Percentiles rank a stretch among this genome's conserved stretches.
Conservation (phyloP, 2,888 invertebrate genomes). For the Mesorhabditis sp. region DNA sequence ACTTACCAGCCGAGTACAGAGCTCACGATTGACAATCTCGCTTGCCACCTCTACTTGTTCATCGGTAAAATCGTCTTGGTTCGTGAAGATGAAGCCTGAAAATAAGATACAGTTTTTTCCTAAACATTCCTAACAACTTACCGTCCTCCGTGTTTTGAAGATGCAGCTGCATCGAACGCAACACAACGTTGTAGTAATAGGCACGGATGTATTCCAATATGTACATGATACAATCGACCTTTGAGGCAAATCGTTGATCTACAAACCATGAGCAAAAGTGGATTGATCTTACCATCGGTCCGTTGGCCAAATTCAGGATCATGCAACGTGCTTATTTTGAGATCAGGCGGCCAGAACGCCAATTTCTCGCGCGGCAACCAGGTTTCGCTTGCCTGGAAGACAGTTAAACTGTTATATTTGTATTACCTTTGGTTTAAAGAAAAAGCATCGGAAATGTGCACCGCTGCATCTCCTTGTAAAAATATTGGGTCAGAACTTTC, state of each 20-base stretch:
- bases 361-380: background rate
- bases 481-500: background rate
- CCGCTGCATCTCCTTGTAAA: constrained; percentile 1
- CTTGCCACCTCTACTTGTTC: background rate
- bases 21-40: background rate
- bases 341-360: background rate
- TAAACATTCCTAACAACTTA: background rate
- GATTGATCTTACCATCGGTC: background rate
- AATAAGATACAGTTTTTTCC: background rate
- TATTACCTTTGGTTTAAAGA: background rate
- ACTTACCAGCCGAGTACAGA: background rate
- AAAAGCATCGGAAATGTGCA: constrained; percentile 2
- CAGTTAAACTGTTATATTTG: background rate
- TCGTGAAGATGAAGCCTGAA: background rate
- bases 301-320: background rate
- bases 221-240: background rate
- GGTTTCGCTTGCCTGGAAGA: background rate
- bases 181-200: background rate
- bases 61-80: background rate
- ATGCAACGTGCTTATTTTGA: background rate
- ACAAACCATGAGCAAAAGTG: background rate
- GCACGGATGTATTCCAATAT: background rate
- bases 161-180: background rate
- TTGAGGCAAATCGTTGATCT: background rate
- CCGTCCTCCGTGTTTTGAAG: background rate